Base-by-base conservation (phyloP, 2,888 invertebrate species). In the Trichopoda pennipes region DNA sequence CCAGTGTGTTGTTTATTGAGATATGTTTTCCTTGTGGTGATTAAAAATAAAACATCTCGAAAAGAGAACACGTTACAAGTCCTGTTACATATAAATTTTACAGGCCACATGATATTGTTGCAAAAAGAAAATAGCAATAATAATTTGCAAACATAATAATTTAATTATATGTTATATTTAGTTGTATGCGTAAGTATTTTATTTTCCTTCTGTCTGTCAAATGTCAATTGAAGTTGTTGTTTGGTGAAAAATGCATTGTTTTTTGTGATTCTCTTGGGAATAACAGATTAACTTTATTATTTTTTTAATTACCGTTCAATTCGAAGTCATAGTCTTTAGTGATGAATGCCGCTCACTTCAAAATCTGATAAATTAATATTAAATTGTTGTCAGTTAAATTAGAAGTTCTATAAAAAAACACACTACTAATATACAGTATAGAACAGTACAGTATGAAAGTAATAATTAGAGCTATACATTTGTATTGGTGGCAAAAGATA, bases 1-100 rank as follows among this genome's bases (percentile, higher is more conserved):
- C 21, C 47, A 4, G 28, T 28, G n/a, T 77, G 35, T 70, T 44
- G 44, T 70, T 49, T 80, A 60, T 69, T 75, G 53, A 74, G 70
- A 75, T 72, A 72, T 82, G 70, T 82, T 75, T 58, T 66, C 17
- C 35, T 61, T 38, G 35, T 81, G 49, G 53, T 60, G 61, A 68
- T 69, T 58, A 42, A 63, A 56, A 19, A 63, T 58, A 73, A 53
- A 32, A 42, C 38, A n/a, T 58, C 47, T 61, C 68, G 61, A 68
- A 55, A 76, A 68, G 61, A 63, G 28, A 58, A 68, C 66, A 72
- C 79, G 72, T 72, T 68, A 23, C 56, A 81, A 69, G 74, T 69
- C 63, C 56, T 56, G 60, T 35, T 56, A 73, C 19, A 75, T 69
- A 72, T 60, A 79, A 70, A 66, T 42, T 56, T 69, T 72, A 73